Evolutionary conservation across 2,113 vertebrate genomes (phyloP).

Genomic region (Clupea harengus): DNA sequence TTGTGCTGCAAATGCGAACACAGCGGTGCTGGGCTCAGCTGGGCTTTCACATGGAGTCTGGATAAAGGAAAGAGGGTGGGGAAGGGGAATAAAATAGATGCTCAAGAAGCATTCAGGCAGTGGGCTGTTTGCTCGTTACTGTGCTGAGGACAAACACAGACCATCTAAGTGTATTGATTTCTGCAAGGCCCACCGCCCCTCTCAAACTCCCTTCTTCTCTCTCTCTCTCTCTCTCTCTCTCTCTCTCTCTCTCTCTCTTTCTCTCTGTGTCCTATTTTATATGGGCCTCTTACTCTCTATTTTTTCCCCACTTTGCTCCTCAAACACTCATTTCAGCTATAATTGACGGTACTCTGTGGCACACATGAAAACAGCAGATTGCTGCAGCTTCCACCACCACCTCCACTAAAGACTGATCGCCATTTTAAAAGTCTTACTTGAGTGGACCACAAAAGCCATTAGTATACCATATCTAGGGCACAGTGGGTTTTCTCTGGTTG

Average conservation of each 20-base stretch:
- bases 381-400: background rate
- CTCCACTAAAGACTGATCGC: background rate
- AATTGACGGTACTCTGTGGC: background rate
- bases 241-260: slow-evolving; percentile 46
- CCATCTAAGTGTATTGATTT: slow-evolving; percentile 52
- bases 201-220: background rate
- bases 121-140: slow-evolving; percentile 52
- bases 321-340: background rate
- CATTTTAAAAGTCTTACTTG: background rate
- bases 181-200: background rate
- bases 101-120: background rate
- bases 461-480: background rate
- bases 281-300: background rate
- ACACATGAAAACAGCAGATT: background rate
- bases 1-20: background rate
- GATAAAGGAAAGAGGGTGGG: background rate
- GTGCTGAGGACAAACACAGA: slow-evolving; percentile 44
- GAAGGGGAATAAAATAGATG: background rate
- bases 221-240: slow-evolving; percentile 35
- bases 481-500: background rate
- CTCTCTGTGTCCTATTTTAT: slow-evolving; percentile 33
- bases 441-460: background rate
- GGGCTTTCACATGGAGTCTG: background rate
- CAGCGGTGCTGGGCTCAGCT: background rate
- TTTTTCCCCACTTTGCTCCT: background rate